Evolutionary conservation across 2,888 invertebrate species (phyloP).

Genomic region (Pollenia angustigena): DNA sequence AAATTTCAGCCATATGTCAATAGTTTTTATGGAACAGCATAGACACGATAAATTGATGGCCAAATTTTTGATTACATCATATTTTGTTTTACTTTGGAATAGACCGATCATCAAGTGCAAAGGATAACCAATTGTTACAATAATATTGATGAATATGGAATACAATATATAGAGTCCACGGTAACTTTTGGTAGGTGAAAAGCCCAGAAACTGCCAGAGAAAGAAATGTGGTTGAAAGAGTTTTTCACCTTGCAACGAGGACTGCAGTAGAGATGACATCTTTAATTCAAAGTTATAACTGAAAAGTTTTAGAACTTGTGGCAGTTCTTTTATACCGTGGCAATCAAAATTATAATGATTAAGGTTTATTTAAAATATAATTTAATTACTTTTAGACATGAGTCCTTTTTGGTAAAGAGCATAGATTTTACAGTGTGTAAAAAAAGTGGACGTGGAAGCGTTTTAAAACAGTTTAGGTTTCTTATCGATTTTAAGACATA

Average conservation of each 20-base stretch:
- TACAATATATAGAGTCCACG: conserved; percentile 57
- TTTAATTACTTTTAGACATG: too few relatives aligned
- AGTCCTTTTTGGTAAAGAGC: too few relatives aligned
- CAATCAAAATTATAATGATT: too few relatives aligned
- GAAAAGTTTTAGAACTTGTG: too few relatives aligned
- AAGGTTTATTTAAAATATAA: too few relatives aligned
- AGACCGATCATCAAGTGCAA: conserved; percentile 74
- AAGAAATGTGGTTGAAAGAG: conserved; percentile 50
- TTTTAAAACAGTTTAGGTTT: too few relatives aligned
- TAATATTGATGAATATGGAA: conserved; percentile 62
- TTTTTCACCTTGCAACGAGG: conserved; percentile 8
- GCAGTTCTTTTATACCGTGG: too few relatives aligned
- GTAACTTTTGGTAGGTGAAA: conserved; percentile 36
- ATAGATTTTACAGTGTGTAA: too few relatives aligned
- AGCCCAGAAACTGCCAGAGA: conserved; percentile 63
- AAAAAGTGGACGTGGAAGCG: too few relatives aligned
- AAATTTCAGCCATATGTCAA: conserved; percentile 68
- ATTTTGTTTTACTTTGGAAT: conserved; percentile 44
- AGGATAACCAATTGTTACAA: conserved; percentile 71
- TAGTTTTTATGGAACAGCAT: conserved; percentile 66
- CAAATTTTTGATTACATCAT: conserved; percentile 70
- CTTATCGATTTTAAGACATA: too few relatives aligned
- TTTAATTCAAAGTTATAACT: too few relatives aligned
- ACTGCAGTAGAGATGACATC: too few relatives aligned
- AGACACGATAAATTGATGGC: conserved; percentile 65